Base-by-base conservation (phyloP, 2,797 vertebrate species). In the Crenichthys baileyi region DNA sequence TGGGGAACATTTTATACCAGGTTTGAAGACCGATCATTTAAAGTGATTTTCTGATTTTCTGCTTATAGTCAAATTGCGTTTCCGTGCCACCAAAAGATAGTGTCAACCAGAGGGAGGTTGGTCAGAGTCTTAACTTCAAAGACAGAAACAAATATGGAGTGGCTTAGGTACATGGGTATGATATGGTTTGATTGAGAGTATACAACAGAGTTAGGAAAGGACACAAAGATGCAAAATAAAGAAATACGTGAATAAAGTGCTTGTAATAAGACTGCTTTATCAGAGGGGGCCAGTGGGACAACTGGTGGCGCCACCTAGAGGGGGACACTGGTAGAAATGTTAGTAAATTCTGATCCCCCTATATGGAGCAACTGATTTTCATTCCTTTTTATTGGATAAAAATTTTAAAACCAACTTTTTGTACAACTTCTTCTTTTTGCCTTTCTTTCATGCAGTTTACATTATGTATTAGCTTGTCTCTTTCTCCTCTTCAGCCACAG, bases 401-500 rank as follows among this genome's bases (percentile, higher is more conserved):
- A 39, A 20, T 67, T 67, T 41, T 67, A 3, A 67, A 24, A 41
- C 22, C 9, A 39, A 67, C 5, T 41, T 68, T 68, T 44, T 44
- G 24, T 5, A 68, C 11, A 68, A 11, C 65, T 13, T 68, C 65
- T 71, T 7, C 8, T 18, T 16, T 56, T 44, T 22, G 2, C 18
- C 7, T 26, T 20, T 36, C 8, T 70, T 39, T 18, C 6, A 61
- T 56, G 39, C 11, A 22, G 16, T 63, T 63, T 65, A 51, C 18
- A n/a, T 76, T 16, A 77, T 55, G 20, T 50, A 24, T n/a, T 4
- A 8, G n/a, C 36, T 4, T 55, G 22, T 41, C 5, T 53, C 18
- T 20, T 41, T 70, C 29, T 44, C 61, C 55, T 44, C 51, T 46
- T 29, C 92, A 94, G 82, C 86, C 86, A 2, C 95, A 95, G 87